Conservation (phyloP, 2,888 invertebrate species). For the Drosophila niveifrons region DNA sequence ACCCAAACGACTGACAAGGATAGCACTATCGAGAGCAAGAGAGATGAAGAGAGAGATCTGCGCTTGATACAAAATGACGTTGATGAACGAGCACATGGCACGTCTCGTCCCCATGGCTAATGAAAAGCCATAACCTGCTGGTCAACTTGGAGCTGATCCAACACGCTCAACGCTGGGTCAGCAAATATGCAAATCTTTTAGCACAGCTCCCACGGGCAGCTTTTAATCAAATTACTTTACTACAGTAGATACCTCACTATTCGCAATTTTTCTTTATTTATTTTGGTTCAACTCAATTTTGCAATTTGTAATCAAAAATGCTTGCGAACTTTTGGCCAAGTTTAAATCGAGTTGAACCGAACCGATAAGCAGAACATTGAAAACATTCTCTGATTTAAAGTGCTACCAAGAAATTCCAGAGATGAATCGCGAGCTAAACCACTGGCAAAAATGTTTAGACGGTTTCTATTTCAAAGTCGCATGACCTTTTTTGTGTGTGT, state of each 20-base stretch:
- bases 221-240: slow-evolving; percentile 75
- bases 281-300: slow-evolving; percentile 45
- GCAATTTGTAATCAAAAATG: slow-evolving; percentile 31
- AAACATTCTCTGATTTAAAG: not conserved
- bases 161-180: slow-evolving; percentile 43
- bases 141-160: slow-evolving; percentile 5
- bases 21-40: not conserved
- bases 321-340: slow-evolving; percentile 8
- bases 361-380: slow-evolving; percentile 16
- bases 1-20: slow-evolving; percentile 4
- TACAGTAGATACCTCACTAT: slow-evolving; percentile 31
- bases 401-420: slow-evolving; percentile 5
- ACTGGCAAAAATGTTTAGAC: slow-evolving; percentile 21
- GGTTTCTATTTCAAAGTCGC: slow-evolving; percentile 20
- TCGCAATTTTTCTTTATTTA: slow-evolving; percentile 48
- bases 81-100: slow-evolving; percentile 50
- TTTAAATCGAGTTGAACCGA: slow-evolving; percentile 18
- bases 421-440: slow-evolving; percentile 12
- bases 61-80: slow-evolving; percentile 33
- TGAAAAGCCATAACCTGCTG: slow-evolving; percentile 55
- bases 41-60: slow-evolving; percentile 3
- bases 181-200: slow-evolving; percentile 69
- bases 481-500: slow-evolving; percentile 22
- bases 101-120: slow-evolving; percentile 37
- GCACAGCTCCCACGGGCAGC: slow-evolving; percentile 36